Evolutionary conservation across 2,113 vertebrate genomes (phyloP), one percentile per base, ranked within the genome.

Genomic region (Oncorhynchus masou): DNA sequence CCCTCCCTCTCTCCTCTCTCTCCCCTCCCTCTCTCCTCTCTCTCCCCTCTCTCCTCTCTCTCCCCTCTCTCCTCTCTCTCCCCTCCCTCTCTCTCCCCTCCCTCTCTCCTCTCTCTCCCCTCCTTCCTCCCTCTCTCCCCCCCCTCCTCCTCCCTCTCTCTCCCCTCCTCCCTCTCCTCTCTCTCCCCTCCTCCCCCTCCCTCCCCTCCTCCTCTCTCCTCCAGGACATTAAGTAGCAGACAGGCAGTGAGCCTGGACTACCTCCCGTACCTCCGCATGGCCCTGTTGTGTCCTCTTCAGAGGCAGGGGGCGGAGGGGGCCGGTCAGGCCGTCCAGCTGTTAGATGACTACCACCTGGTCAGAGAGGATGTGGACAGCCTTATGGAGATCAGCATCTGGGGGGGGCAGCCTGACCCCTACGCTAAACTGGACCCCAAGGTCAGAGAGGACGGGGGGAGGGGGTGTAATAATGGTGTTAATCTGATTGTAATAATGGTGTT

Each of bases 351-450:
- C 79, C 91, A 94, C 87, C 92, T 99, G 79, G 84, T 96, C 91
- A 96, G 90, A 86, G 98, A 99, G 78, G 98, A 99, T 24, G 91
- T 97, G 85, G 97, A 99, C 83, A 97, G 91, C 83, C 95, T 99
- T 62, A 98, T 99, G 96, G 98, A 99, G 90, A 92, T 97, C 74
- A 96, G 94, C 80, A 86, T 45, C 0, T 99, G 96, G 97, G 96
- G 95, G 2, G 95, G 96, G 57, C 94, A 94, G 74, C 88, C 95
- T 0, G 97, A 96, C 80, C 91, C 93, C 7, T 99, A 98, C 81
- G 96, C 96, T 81, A 96, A 92, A 86, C 88, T 99, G 85, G 97
- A 99, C 87, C 86, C 97, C 5, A 99, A 99, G 97, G 98, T 99
- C 89, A n/a, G n/a, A 87, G 87, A n/a, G n/a, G n/a, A n/a, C n/a